A percentile compares a stretch with the other conserved stretches of the same genome.
These are phyloP conservation scores for Anodontia alba DNA, from an alignment of 2,888 invertebrate species.

Conservation along the genomic window DNA sequence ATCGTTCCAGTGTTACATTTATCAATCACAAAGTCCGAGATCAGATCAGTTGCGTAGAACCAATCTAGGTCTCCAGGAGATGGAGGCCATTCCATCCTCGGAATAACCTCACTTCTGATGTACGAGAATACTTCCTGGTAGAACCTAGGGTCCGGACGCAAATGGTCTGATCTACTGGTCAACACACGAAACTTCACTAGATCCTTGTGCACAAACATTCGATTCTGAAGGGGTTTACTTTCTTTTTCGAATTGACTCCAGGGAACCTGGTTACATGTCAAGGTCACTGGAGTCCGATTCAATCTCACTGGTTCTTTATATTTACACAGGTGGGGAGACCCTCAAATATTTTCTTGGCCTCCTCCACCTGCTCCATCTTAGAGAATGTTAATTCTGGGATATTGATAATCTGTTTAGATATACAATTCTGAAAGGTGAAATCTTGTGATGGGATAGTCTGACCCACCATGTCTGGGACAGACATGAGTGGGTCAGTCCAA, in stretches of 20 bases:
- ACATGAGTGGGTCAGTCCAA: too few species aligned
- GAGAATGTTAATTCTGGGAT: constrained; percentile 1
- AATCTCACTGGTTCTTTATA: neutral
- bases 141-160: neutral
- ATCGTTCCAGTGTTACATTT: too few species aligned
- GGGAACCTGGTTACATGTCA: too few species aligned
- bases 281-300: constrained; percentile 1
- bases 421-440: neutral
- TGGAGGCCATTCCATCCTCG: neutral
- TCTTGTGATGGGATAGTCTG: neutral
- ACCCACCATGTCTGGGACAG: neutral
- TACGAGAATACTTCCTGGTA: neutral
- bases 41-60: neutral
- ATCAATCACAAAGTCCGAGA: neutral
- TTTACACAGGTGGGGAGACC: too few species aligned
- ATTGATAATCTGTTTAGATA: neutral
- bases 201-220: neutral
- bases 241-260: neutral
- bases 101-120: neutral
- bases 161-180: neutral
- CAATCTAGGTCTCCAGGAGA: neutral
- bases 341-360: too few species aligned
- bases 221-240: neutral
- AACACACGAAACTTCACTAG: neutral
- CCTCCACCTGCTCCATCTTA: neutral